A percentile compares a stretch with the other conserved stretches of the same genome.
Conservation (phyloP, 2,888 invertebrate species). For the Lysandra bellargus region DNA sequence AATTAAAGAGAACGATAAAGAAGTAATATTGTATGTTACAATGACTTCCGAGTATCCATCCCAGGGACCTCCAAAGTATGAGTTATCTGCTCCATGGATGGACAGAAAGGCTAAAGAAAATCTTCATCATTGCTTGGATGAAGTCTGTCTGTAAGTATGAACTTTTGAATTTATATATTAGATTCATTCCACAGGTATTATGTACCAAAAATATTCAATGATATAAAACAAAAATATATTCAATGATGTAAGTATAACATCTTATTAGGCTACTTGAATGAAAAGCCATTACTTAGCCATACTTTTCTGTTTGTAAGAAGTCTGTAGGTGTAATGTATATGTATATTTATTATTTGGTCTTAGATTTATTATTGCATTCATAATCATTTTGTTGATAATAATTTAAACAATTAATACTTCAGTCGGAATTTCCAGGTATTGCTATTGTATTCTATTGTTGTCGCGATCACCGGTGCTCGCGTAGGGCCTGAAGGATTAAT, state of each 20-base stretch:
- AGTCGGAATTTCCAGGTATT: no score
- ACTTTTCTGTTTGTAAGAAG: no score
- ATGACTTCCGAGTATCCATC: conserved; percentile 84
- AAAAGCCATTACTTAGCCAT: no score
- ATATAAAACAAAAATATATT: not conserved
- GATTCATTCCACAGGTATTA: not conserved
- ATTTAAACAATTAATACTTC: no score
- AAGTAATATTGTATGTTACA: conserved; percentile 82
- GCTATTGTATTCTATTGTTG: no score
- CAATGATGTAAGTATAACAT: no score
- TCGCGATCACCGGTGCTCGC: no score
- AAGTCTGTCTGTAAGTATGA: conserved; percentile 83
- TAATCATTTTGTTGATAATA: no score
- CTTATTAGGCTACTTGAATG: no score
- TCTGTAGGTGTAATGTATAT: no score
- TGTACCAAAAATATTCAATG: not conserved
- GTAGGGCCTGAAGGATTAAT: no score
- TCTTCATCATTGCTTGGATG: conserved; percentile 79
- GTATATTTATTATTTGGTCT: not conserved
- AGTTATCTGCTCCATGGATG: conserved; percentile 87
- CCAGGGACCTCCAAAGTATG: conserved; percentile 83
- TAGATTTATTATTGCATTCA: not conserved
- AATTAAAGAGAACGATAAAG: conserved; percentile 70
- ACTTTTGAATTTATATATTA: not conserved
- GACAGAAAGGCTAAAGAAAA: conserved; percentile 78